Conservation (phyloP, 2,888 invertebrate genomes). For the Ectropis crepuscularia region DNA sequence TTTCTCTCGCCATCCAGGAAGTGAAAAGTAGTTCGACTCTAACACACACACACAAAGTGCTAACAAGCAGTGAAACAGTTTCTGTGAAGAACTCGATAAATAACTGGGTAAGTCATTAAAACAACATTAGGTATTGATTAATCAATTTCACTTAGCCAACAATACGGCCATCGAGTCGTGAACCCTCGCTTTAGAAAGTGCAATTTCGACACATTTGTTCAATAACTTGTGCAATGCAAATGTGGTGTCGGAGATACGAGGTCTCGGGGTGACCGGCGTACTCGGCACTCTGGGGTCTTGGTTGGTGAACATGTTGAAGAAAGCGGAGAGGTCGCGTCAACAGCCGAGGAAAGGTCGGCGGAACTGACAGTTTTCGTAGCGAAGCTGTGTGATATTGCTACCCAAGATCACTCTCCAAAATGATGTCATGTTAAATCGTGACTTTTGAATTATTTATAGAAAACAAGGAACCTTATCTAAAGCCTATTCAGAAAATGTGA, state of each 20-base stretch:
- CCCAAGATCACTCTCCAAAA: no score
- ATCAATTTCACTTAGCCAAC: conserved; percentile 48
- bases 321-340: background rate
- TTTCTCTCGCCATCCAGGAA: no score
- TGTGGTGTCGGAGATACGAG: conserved; percentile 13
- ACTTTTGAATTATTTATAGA: no score
- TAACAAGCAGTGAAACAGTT: no score
- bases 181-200: conserved; percentile 52
- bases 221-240: conserved; percentile 30
- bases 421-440: background rate
- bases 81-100: no score
- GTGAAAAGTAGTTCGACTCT: no score
- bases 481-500: no score
- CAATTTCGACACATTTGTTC: conserved; percentile 30
- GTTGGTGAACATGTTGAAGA: background rate
- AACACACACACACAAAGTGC: no score
- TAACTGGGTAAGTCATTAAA: conserved; percentile 11
- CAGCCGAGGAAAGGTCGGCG: background rate
- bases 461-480: no score
- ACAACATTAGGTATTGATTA: conserved; percentile 20
- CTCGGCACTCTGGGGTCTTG: no score
- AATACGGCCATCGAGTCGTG: conserved; percentile 38
- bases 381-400: no score
- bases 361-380: background rate
- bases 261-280: conserved; percentile 15